Evolutionary conservation across 1,140 invertebrate genomes (phyloP).

Genomic region (Penaeus chinensis): DNA sequence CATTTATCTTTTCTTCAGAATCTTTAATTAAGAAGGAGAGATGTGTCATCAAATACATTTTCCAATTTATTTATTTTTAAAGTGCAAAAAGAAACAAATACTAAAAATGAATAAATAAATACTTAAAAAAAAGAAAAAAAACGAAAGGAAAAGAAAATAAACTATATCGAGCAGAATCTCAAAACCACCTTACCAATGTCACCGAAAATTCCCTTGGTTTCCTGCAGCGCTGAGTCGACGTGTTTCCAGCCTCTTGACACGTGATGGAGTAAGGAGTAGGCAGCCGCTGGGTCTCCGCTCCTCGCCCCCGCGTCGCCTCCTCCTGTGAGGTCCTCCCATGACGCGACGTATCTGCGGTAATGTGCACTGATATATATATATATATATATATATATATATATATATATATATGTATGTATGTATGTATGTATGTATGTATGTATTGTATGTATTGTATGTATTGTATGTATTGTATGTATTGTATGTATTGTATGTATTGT

Average conservation of each 20-base stretch:
- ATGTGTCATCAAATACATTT: no score
- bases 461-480: neutral
- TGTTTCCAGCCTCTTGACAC: slow-evolving; percentile 28
- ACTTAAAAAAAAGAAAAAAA: neutral
- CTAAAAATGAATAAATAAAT: no score
- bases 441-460: neutral
- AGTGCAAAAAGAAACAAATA: no score
- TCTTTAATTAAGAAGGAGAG: no score
- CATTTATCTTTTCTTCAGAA: no score
- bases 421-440: no score
- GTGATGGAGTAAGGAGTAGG: slow-evolving; percentile 26
- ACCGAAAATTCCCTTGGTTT: neutral
- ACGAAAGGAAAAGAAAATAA: no score
- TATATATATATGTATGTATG: no score
- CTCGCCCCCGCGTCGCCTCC: neutral
- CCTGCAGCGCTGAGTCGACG: slow-evolving; percentile 15
- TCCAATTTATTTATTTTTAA: no score
- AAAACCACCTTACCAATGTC: slow-evolving; percentile 19
- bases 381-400: no score
- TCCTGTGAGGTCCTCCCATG: slow-evolving; percentile 16
- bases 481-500: neutral
- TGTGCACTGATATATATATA: neutral
- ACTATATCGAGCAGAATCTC: neutral
- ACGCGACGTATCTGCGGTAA: slow-evolving; percentile 19
- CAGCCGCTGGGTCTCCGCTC: slow-evolving; percentile 18